Conservation (phyloP, 1,140 invertebrate species). For the Drosophila ercepeae region DNA sequence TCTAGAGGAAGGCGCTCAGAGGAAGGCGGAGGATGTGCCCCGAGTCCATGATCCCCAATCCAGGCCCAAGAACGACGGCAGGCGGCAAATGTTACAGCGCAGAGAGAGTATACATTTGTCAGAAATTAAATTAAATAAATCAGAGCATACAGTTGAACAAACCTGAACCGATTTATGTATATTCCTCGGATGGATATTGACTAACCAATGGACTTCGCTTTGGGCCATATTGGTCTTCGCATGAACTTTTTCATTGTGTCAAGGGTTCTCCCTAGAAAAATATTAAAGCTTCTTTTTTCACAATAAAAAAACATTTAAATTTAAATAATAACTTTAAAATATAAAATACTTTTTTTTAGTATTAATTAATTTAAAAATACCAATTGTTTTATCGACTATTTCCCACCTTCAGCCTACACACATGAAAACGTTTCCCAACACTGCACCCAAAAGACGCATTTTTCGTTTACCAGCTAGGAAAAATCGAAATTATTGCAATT, state of each 20-base stretch:
- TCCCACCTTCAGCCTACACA: background rate
- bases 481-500: background rate
- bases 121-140: constrained; percentile 33
- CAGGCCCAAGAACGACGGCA: constrained; percentile 17
- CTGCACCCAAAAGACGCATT: background rate
- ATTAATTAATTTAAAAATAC: too few species aligned
- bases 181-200: too few species aligned
- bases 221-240: too few species aligned
- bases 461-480: background rate
- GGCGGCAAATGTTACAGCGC: background rate
- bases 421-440: background rate
- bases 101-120: constrained; percentile 15
- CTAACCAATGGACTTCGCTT: too few species aligned
- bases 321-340: too few species aligned
- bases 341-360: too few species aligned
- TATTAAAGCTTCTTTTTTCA: too few species aligned
- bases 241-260: too few species aligned
- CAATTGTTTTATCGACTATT: background rate
- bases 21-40: background rate
- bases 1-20: background rate
- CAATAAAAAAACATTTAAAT: too few species aligned
- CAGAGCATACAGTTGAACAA: constrained; percentile 21
- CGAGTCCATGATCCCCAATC: constrained; percentile 15
- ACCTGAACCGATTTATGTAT: too few species aligned
- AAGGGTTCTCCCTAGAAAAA: too few species aligned